Percentiles rank a stretch among this genome's conserved stretches.
Conservation (phyloP, 2,113 vertebrate genomes). For the Cyprinus carpio region DNA sequence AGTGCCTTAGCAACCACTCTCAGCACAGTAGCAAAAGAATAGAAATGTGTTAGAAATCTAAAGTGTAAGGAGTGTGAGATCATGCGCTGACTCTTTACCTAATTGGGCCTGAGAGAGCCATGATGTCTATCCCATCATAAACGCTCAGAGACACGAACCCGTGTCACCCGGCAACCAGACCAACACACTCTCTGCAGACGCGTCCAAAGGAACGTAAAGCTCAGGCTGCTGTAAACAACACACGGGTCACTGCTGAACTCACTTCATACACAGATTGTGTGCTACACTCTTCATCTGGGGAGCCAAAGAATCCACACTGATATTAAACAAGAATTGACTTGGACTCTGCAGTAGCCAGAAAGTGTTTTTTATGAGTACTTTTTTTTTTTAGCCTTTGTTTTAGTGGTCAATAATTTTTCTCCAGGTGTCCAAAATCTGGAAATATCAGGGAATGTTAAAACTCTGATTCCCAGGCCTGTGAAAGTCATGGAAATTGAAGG, state of each 20-base stretch:
- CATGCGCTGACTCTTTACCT: background rate
- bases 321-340: background rate
- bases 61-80: too few species aligned
- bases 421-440: background rate
- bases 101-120: background rate
- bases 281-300: too few species aligned
- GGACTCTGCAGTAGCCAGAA: background rate
- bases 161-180: slow-evolving; percentile 45
- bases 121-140: slow-evolving; percentile 29
- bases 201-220: background rate
- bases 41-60: background rate
- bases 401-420: background rate
- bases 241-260: background rate
- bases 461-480: background rate
- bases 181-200: slow-evolving; percentile 14
- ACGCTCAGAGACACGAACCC: too few species aligned
- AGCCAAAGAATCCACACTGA: too few species aligned
- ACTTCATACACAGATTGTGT: background rate
- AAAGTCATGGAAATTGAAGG: too few species aligned
- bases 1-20: background rate
- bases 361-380: too few species aligned
- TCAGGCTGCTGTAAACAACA: background rate
- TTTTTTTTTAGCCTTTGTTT: background rate
- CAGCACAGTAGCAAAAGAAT: background rate
- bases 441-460: background rate